Base-by-base conservation (phyloP, 2,113 vertebrate species). In the Erpornis zantholeuca region DNA sequence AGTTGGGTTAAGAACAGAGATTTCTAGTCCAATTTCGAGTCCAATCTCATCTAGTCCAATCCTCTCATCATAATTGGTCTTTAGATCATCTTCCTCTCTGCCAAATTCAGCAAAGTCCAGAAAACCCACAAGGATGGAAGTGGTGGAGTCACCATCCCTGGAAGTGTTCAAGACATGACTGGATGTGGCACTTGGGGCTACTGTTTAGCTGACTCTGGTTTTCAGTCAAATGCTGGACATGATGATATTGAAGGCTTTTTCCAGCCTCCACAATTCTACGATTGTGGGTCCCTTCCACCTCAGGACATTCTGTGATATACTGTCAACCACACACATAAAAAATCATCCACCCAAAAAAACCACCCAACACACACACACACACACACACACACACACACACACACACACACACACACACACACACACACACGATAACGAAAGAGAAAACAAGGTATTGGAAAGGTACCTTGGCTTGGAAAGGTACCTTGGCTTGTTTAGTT, bases 321-420 rank as follows among this genome's bases (percentile, higher is more conserved):
- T 31, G 57, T n/a, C 31, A 90, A n/a, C 5, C 40, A 61, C 21
- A 44, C 8, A 47, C 3, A 33, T 4, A 35, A 65, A 88, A 52
- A 72, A 24, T 2, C 2, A 49, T 5, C 19, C 22, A 44, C 13
- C 12, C 4, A 6, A 23, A 56, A 71, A 36, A 53, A 31, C 4
- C 6, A n/a, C 18, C 20, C 9, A 45, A 15, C 24, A 52, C 25
- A 50, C 17, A 19, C 3, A 13, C 1, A 33, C 21, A 15, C 5
- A 15, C 0, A 1, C 14, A 66, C 35, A 33, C 21, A 15, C 5
- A 15, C 0, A 1, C 14, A 66, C 35, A 33, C 21, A 15, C 5
- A 15, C 24, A 52, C 25, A 50, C 17, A 19, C 3, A 13, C 1
- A 15, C 24, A 52, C 25, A 50, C 17, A 19, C 3, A 13, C 1